These are phyloP conservation scores for Nansenia antarctica DNA, from an alignment of 2,113 vertebrate species.

Conservation along the genomic window DNA sequence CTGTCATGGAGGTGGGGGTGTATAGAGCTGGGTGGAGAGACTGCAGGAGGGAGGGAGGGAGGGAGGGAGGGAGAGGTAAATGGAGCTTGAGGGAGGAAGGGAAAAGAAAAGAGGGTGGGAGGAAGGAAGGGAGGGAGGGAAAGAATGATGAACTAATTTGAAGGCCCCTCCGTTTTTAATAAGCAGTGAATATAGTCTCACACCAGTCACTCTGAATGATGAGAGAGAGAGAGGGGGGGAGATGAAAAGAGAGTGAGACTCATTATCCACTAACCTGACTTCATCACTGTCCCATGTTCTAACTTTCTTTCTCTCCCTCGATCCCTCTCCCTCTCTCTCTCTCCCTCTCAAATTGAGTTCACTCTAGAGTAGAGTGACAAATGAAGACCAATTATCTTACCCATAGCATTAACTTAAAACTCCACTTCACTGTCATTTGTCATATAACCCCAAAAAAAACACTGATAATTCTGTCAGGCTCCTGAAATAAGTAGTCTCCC, in stretches of 20 bases:
- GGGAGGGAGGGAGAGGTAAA: neutral
- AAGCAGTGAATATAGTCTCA: slow-evolving; percentile 72
- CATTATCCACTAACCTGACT: slow-evolving; percentile 75
- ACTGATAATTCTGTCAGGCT: slow-evolving; percentile 61
- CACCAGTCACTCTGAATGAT: slow-evolving; percentile 67
- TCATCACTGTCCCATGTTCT: slow-evolving; percentile 74
- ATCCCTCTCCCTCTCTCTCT: slow-evolving; percentile 10
- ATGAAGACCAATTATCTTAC: slow-evolving; percentile 70
- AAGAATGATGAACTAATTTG: slow-evolving; percentile 73
- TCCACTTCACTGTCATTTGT: slow-evolving; percentile 52
- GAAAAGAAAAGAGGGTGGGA: slow-evolving; percentile 16
- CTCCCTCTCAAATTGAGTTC: neutral
- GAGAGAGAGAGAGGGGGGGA: slow-evolving; percentile 44
- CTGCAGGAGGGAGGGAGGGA: neutral
- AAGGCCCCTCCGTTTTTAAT: slow-evolving; percentile 74
- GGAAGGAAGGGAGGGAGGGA: slow-evolving; percentile 39
- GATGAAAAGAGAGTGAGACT: slow-evolving; percentile 68
- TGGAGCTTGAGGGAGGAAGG: neutral
- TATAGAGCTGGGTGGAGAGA: neutral
- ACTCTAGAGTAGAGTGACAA: slow-evolving; percentile 57
- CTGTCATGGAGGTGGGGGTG: too few species aligned
- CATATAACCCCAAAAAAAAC: slow-evolving; percentile 48
- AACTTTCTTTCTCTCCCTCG: slow-evolving; percentile 28
- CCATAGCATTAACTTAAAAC: slow-evolving; percentile 63
- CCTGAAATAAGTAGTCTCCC: slow-evolving; percentile 45